phyloP scores from a whole-genome alignment of 2,113 vertebrate species.

The Nicator chloris region DNA sequence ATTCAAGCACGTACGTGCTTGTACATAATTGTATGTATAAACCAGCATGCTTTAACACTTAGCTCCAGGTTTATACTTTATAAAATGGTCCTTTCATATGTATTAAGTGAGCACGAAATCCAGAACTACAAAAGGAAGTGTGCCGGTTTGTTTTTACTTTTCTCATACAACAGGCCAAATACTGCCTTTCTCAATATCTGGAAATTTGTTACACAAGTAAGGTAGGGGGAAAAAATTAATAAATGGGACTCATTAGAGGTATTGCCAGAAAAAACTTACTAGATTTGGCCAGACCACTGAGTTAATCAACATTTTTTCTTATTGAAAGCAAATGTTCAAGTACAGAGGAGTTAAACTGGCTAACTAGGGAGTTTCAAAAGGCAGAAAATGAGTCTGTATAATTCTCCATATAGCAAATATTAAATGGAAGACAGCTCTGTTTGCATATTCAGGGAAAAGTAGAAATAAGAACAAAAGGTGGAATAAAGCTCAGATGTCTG shows the following conservation, averaged over 20 bases:
- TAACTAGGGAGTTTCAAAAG: conserved; percentile 10
- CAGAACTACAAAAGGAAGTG: conserved; percentile 69
- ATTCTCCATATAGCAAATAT: background rate
- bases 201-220: conserved; percentile 65
- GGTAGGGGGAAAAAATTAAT: conserved; percentile 59
- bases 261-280: conserved; percentile 56
- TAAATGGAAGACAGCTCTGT: background rate
- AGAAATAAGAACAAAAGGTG: background rate
- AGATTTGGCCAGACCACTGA: conserved; percentile 31
- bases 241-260: conserved; percentile 42
- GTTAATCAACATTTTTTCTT: conserved; percentile 58
- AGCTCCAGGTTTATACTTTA: background rate
- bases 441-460: background rate
- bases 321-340: conserved; percentile 72
- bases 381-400: background rate
- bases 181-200: conserved; percentile 65
- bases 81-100: conserved; percentile 28
- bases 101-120: conserved; percentile 57
- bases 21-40: background rate
- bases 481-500: background rate
- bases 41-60: conserved; percentile 2
- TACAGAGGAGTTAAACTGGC: background rate
- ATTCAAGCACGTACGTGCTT: background rate
- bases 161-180: conserved; percentile 59
- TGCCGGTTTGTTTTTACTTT: conserved; percentile 57